A percentile compares a stretch with the other conserved stretches of the same genome.
Conservation (phyloP, 2,113 vertebrate genomes). For the Phyllostomus discolor region DNA sequence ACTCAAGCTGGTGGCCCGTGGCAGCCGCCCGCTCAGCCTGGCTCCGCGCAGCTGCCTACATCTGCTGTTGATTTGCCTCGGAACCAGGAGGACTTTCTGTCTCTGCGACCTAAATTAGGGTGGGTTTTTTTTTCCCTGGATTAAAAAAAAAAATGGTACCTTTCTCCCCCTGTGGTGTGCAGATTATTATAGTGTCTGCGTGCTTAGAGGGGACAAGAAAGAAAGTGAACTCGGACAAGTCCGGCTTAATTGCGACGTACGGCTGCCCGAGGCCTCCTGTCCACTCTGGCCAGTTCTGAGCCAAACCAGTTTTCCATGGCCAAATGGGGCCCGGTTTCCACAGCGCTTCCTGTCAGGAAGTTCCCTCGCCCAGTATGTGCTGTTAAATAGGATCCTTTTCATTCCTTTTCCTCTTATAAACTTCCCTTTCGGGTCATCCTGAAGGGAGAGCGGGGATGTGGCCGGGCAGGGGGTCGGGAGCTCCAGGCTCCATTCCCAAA, state of each 20-base stretch:
- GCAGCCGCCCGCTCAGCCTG: constrained; percentile 41
- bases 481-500: not conserved
- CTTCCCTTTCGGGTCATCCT: constrained; percentile 67
- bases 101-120: constrained; percentile 57
- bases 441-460: constrained; percentile 36
- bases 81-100: constrained; percentile 65
- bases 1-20: constrained; percentile 73
- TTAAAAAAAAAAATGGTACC: constrained; percentile 40
- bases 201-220: constrained; percentile 21
- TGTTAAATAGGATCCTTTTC: constrained; percentile 67
- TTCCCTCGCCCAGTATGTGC: constrained; percentile 77
- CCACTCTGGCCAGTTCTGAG: constrained; percentile 70
- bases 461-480: not conserved
- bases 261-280: constrained; percentile 58
- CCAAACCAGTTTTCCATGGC: constrained; percentile 84
- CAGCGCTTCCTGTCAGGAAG: constrained; percentile 78
- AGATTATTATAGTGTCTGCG: constrained; percentile 64
- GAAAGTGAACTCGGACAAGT: constrained; percentile 32
- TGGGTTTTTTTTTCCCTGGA: constrained; percentile 11
- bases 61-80: constrained; percentile 80
- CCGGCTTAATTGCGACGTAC: constrained; percentile 50
- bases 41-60: constrained; percentile 53
- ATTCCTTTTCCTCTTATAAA: constrained; percentile 77
- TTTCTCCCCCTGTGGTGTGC: not conserved
- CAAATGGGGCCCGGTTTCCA: constrained; percentile 76